Conservation (phyloP, 92 coral and sea anemone species). For the Epizoanthus scotinus region DNA sequence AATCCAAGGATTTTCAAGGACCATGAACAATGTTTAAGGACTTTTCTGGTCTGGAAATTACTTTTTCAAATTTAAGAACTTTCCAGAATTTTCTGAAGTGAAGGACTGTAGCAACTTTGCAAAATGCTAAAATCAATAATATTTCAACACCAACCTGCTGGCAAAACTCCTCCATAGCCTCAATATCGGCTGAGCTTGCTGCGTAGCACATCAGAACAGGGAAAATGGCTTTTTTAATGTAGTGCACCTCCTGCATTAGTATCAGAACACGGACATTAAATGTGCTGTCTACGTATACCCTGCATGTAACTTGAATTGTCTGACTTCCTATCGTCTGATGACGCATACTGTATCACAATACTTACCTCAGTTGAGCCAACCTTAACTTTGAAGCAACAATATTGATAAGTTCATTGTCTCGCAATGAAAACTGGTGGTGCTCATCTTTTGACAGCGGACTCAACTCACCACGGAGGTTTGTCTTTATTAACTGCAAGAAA, state of each 20-base stretch:
- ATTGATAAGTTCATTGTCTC: slow-evolving; percentile 87
- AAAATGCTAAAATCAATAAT: neutral
- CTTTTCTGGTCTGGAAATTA: no score
- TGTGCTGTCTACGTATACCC: neutral
- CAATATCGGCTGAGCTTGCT: slow-evolving; percentile 79
- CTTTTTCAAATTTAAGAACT: no score
- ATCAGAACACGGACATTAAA: neutral
- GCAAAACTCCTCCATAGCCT: slow-evolving; percentile 73
- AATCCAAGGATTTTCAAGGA: no score
- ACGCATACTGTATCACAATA: neutral
- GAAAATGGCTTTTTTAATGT: slow-evolving; percentile 88
- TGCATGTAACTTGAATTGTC: no score
- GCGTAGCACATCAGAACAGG: slow-evolving; percentile 96
- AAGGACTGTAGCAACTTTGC: no score
- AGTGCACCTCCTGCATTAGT: slow-evolving; percentile 78
- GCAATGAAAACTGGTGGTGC: slow-evolving; percentile 77
- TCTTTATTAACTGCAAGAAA: slow-evolving; percentile 72
- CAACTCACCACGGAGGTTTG: slow-evolving; percentile 93
- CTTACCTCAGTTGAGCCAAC: slow-evolving; percentile 92
- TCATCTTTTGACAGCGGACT: slow-evolving; percentile 63
- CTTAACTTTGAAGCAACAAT: slow-evolving; percentile 83
- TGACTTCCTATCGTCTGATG: neutral
- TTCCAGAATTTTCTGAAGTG: no score
- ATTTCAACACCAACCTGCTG: slow-evolving; percentile 54
- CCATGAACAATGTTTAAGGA: no score